Percentiles rank a stretch among this genome's conserved stretches.
Conservation (phyloP, 1,140 invertebrate species). For the Drosophila littoralis region DNA sequence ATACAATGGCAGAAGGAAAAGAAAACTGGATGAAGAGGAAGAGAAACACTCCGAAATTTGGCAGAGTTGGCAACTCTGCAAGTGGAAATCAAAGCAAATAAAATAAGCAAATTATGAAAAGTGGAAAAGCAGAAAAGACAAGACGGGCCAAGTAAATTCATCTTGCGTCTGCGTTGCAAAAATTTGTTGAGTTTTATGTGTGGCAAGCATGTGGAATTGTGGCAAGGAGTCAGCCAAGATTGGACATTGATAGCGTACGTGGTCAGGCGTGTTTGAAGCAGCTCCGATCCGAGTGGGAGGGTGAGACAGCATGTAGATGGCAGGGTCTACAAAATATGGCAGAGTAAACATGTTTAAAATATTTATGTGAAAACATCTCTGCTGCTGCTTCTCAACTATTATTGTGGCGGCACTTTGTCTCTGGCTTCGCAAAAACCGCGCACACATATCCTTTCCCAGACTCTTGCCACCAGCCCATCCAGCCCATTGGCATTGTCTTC, state of each 20-base stretch:
- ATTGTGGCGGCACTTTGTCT: constrained; percentile 69
- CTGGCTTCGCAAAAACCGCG: constrained; percentile 58
- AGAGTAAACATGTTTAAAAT: constrained; percentile 71
- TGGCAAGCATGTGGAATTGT: constrained; percentile 1
- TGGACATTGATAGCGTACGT: constrained; percentile 75
- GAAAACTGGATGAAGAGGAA: constrained; percentile 5
- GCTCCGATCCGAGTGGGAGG: too few relatives aligned
- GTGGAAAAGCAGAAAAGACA: constrained; percentile 29
- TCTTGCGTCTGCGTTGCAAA: constrained; percentile 25
- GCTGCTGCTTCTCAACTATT: constrained; percentile 51
- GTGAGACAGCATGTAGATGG: neutral
- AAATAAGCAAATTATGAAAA: constrained; percentile 69
- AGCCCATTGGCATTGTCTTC: constrained; percentile 22
- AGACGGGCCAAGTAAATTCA: constrained; percentile 58
- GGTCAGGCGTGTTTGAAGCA: constrained; percentile 53
- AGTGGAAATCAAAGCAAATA: constrained; percentile 65
- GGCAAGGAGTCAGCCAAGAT: constrained; percentile 45
- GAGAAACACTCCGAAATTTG: constrained; percentile 1
- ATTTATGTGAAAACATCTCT: constrained; percentile 55
- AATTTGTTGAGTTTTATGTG: constrained; percentile 37
- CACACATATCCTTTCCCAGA: neutral
- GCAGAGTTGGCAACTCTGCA: constrained; percentile 9
- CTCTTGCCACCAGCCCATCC: constrained; percentile 9
- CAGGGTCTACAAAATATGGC: constrained; percentile 43
- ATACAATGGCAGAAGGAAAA: constrained; percentile 17